Evolutionary conservation across 2,888 invertebrate genomes (phyloP).

Genomic region (Hyposoter dolosus): DNA sequence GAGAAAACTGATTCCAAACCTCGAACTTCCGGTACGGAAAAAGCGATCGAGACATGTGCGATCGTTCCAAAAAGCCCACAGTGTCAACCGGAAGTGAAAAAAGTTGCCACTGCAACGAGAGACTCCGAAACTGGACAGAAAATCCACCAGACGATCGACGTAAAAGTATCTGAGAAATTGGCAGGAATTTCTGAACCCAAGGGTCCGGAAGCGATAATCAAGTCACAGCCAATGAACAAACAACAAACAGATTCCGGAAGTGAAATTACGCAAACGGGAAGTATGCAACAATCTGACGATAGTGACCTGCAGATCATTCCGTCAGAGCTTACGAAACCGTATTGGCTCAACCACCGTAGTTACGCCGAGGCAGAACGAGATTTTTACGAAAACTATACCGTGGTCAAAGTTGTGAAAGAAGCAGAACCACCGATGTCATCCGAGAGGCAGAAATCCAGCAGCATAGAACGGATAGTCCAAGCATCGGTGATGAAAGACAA

Average conservation of each 20-base stretch:
- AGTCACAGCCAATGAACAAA: slow-evolving; percentile 6
- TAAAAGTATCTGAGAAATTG: not conserved
- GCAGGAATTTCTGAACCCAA: not conserved
- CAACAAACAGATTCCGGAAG: slow-evolving; percentile 10
- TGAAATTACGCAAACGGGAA: not conserved
- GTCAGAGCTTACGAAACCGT: slow-evolving; percentile 73
- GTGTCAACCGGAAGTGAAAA: not conserved
- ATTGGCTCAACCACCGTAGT: slow-evolving; percentile 78
- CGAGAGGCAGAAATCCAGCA: slow-evolving; percentile 65
- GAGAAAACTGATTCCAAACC: slow-evolving; percentile 3
- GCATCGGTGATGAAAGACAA: slow-evolving; percentile 77
- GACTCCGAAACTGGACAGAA: slow-evolving; percentile 18
- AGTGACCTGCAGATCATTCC: slow-evolving; percentile 34
- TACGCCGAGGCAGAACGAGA: slow-evolving; percentile 78
- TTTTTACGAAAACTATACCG: slow-evolving; percentile 77
- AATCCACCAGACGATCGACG: not conserved
- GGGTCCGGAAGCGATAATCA: slow-evolving; percentile 6
- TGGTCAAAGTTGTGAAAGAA: slow-evolving; percentile 75
- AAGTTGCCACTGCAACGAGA: not conserved
- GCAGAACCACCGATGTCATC: slow-evolving; percentile 65
- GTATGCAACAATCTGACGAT: slow-evolving; percentile 13
- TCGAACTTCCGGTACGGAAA: not conserved
- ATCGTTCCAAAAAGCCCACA: not conserved
- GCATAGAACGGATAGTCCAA: slow-evolving; percentile 78
- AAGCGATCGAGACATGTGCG: not conserved